Evolutionary conservation across 2,113 vertebrate species (phyloP).

Genomic region (Bos taurus): ARS-UCD2.0 NC_037343.1:16930501-16931000

Average conservation of each 20-base stretch:
- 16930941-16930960: no score
- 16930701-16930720: neutral
- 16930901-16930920: no score
- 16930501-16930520: neutral
- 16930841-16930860: no score
- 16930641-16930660: neutral
- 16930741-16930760: neutral
- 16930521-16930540: neutral
- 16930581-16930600: neutral
- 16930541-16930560: neutral
- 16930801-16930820: no score
- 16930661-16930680: neutral
- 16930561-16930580: neutral
- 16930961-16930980: no score
- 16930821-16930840: no score
- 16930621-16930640: neutral
- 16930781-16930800: neutral
- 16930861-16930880: no score
- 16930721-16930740: neutral
- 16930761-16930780: neutral
- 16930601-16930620: neutral
- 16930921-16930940: no score
- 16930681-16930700: neutral
- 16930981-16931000: no score
- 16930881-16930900: no score